Percentiles rank a stretch among this genome's conserved stretches.
phyloP scores from a whole-genome alignment of 1,140 invertebrate genomes.

The Metaphire vulgaris region DNA sequence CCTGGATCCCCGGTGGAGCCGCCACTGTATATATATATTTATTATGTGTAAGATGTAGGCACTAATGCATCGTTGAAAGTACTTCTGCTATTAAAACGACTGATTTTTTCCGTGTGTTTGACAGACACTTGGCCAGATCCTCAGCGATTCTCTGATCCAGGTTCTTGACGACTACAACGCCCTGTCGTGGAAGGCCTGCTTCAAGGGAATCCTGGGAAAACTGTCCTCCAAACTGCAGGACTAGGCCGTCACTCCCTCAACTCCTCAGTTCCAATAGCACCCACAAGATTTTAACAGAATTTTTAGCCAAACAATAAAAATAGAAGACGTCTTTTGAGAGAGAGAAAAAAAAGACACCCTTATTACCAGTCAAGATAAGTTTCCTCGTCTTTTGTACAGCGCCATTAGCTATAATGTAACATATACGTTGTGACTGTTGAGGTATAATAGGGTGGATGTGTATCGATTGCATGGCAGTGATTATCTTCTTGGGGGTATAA shows the following conservation, averaged over 20 bases:
- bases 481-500: not conserved
- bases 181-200: not conserved
- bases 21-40: no score
- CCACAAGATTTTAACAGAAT: not conserved
- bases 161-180: not conserved
- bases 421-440: not conserved
- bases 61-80: no score
- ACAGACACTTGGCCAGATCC: not conserved
- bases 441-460: not conserved
- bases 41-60: no score
- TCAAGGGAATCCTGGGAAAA: not conserved
- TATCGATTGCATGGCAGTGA: not conserved
- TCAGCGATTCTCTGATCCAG: not conserved
- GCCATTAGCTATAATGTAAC: not conserved
- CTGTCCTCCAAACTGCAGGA: not conserved
- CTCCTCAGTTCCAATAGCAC: not conserved
- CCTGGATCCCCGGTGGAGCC: no score
- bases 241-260: not conserved
- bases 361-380: not conserved
- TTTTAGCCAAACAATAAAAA: not conserved
- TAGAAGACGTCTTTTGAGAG: not conserved
- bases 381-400: not conserved
- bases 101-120: no score
- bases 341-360: not conserved
- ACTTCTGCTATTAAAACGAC: no score